Evolutionary conservation across 1,140 invertebrate species (phyloP).

Genomic region (Lamellibrachia luymesi): DNA sequence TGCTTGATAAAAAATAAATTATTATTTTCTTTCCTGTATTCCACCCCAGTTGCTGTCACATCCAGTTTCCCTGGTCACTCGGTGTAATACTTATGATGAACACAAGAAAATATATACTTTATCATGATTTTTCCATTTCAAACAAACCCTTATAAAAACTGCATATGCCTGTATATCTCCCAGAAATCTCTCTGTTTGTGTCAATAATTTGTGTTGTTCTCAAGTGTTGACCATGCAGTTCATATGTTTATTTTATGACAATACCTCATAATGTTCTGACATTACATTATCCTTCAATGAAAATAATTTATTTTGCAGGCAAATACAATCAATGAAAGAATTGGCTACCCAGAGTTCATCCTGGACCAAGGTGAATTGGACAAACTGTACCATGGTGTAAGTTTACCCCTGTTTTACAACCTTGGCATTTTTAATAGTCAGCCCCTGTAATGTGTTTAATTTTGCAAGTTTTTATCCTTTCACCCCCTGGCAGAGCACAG

Average conservation of each 20-base stretch:
- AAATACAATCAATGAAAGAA: constrained; percentile 36
- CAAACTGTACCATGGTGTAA: constrained; percentile 23
- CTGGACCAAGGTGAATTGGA: constrained; percentile 36
- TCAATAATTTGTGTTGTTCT: not conserved
- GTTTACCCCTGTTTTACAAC: not conserved
- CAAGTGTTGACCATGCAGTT: not conserved
- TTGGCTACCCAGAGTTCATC: constrained; percentile 43
- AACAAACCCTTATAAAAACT: no score
- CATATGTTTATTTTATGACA: not conserved
- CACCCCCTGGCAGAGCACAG: no score
- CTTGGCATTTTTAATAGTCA: not conserved
- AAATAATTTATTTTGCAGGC: constrained; percentile 20
- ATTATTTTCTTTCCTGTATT: no score
- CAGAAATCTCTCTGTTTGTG: no score
- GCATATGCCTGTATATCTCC: no score
- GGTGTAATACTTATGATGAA: no score
- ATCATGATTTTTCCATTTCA: no score
- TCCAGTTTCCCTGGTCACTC: no score
- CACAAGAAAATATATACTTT: no score
- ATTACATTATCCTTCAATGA: not conserved
- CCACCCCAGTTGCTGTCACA: no score
- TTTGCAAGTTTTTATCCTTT: no score
- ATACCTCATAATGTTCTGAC: not conserved
- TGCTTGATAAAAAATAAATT: no score
- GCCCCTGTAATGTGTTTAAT: not conserved